Base-by-base conservation (phyloP, 2,113 vertebrate genomes). In the Percopsis transmontana region DNA sequence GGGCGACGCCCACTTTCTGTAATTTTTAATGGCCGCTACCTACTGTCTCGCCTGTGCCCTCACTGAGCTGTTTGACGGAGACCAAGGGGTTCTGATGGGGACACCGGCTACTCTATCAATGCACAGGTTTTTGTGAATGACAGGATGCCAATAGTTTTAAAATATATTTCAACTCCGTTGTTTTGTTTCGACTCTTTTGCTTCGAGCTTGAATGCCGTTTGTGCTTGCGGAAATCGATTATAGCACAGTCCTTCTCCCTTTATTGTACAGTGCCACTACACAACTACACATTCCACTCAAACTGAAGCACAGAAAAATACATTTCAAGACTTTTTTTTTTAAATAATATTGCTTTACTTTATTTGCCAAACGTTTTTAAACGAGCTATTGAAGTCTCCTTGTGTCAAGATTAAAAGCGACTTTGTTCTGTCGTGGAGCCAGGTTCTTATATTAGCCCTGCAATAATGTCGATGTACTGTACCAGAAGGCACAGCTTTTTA, bases 211-310 rank as follows among this genome's bases (percentile, higher is more conserved):
- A 80, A 77, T 55, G 72, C 85, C 74, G 68, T 66, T 79, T 76
- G 80, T 86, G 80, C 80, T 84, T 16, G 47, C 72, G 60, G 72
- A 81, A 85, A 72, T 77, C 38, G 5, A 74, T 60, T 72, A 82
- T 68, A 85, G 84, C 88, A 87, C 86, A 87, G 77, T 76, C 45
- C 66, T 70, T 85, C 70, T 86, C 88, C 88, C 87, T 88, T 88
- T 87, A 87, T 77, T 86, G 86, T 85, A 84, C 84, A 89, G 84
- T 87, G 84, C 86, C 86, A 90, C 85, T 80, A 85, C 66, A 90
- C 86, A 88, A 90, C 85, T 80, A 85, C 66, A 90, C 86, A 88
- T 89, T 90, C 89, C 86, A 80, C 81, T 86, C 74, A 67, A 77
- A 84, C 51, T 70, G 72, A 89, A 90, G 87, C 89, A 90, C 89